Evolutionary conservation across 1,140 invertebrate species (phyloP).

Genomic region (Ganaspis sp.): DNA sequence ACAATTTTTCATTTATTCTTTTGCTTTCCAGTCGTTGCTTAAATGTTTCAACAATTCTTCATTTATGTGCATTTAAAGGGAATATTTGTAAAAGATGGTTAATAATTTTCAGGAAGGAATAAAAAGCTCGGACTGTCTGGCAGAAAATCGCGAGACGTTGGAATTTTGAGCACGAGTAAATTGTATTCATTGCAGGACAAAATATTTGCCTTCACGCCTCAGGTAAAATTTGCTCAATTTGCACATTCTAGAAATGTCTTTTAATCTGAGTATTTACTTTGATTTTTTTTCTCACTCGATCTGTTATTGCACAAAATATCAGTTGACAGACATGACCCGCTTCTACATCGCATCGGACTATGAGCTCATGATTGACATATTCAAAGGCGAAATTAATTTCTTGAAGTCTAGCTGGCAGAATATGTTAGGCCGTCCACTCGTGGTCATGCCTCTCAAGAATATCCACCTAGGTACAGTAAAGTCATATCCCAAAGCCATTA

Average conservation of each 20-base stretch:
- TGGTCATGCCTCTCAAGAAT: slow-evolving; percentile 91
- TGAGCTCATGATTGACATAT: slow-evolving; percentile 97
- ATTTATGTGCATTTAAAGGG: background rate
- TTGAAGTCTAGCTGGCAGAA: slow-evolving; percentile 97
- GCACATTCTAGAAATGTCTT: background rate
- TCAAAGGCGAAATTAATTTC: slow-evolving; percentile 97
- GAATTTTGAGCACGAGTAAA: slow-evolving; percentile 98
- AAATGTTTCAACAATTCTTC: slow-evolving; percentile 1
- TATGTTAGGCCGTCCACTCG: slow-evolving; percentile 92
- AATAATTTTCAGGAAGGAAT: slow-evolving; percentile 84
- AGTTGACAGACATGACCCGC: slow-evolving; percentile 96
- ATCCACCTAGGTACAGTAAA: slow-evolving; percentile 91
- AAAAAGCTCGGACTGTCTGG: slow-evolving; percentile 95
- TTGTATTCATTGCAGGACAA: slow-evolving; percentile 96
- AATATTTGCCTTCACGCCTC: slow-evolving; percentile 98
- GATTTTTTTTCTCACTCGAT: background rate
- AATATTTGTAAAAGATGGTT: slow-evolving; percentile 20
- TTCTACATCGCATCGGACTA: slow-evolving; percentile 98
- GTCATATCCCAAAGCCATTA: slow-evolving; percentile 53
- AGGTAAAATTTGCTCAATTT: slow-evolving; percentile 81
- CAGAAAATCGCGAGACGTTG: slow-evolving; percentile 95
- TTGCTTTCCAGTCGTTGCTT: too few species aligned
- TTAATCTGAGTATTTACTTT: background rate
- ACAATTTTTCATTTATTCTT: too few species aligned
- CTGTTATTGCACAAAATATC: slow-evolving; percentile 70